These are phyloP conservation scores for Sinelater perroti DNA, from an alignment of 2,888 invertebrate genomes.

Conservation along the genomic window DNA sequence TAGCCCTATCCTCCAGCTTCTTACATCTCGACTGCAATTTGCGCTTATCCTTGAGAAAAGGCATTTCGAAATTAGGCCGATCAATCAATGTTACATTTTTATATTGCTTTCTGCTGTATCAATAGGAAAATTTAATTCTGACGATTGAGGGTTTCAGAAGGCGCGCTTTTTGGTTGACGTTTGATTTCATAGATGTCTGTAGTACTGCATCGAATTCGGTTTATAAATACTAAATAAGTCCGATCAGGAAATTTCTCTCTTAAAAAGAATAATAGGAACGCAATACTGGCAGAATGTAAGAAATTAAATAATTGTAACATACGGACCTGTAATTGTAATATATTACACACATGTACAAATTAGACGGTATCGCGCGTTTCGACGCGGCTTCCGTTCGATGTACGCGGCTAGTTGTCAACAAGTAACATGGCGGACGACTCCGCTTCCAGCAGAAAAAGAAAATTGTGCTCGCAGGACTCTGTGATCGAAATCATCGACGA, in stretches of 20 bases:
- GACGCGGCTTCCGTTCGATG: neutral
- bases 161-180: neutral
- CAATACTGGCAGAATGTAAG: neutral
- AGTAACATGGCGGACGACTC: slow-evolving; percentile 42
- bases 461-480: slow-evolving; percentile 38
- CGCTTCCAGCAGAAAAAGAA: slow-evolving; percentile 39
- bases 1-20: slow-evolving; percentile 60
- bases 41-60: slow-evolving; percentile 43
- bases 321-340: too few relatives aligned
- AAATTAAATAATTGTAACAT: neutral
- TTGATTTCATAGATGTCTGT: neutral
- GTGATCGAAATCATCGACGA: slow-evolving; percentile 49
- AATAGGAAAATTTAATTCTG: slow-evolving; percentile 14
- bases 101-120: slow-evolving; percentile 28
- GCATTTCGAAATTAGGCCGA: slow-evolving; percentile 40
- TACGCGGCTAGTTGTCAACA: neutral
- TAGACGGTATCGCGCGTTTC: too few relatives aligned
- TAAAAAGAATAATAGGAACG: neutral
- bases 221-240: neutral
- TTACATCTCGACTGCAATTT: slow-evolving; percentile 22
- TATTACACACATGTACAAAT: neutral
- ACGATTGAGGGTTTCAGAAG: slow-evolving; percentile 6
- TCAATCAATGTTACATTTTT: slow-evolving; percentile 13
- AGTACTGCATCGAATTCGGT: neutral
- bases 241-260: neutral